These are phyloP conservation scores for Chrysemys picta DNA, from an alignment of 2,113 vertebrate species.

Conservation along the genomic window DNA sequence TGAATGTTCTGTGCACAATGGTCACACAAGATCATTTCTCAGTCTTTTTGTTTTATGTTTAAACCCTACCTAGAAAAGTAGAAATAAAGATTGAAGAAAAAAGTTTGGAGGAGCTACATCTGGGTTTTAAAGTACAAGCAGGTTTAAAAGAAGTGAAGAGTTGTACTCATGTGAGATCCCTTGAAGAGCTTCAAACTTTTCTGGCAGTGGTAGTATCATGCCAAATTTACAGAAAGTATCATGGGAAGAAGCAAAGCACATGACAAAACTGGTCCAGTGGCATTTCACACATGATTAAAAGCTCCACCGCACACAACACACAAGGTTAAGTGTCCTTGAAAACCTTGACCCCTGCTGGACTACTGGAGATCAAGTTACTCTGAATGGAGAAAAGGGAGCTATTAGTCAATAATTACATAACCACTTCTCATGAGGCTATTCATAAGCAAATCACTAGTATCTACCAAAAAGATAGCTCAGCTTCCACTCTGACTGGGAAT, in stretches of 20 bases:
- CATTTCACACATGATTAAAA: background rate
- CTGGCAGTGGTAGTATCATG: background rate
- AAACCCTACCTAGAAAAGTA: background rate
- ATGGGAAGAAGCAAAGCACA: background rate
- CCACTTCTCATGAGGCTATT: background rate
- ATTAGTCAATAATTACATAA: fast-evolving
- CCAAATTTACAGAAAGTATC: fast-evolving
- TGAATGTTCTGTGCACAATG: background rate
- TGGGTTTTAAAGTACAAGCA: background rate
- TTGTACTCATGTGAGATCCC: background rate
- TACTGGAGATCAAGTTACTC: background rate
- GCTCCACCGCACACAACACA: background rate
- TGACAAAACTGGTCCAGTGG: background rate
- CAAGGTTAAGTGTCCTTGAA: background rate
- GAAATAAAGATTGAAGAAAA: background rate
- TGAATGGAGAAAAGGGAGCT: background rate
- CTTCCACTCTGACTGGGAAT: fast-evolving
- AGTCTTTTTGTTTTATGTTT: background rate
- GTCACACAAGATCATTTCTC: background rate
- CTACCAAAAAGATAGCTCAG: fast-evolving
- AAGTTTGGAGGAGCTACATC: background rate
- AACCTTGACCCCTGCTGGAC: background rate
- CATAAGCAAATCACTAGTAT: fast-evolving
- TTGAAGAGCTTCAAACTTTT: background rate
- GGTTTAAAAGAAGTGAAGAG: background rate